Conservation (phyloP, 2,888 invertebrate genomes). For the Synanthedon myopaeformis region DNA sequence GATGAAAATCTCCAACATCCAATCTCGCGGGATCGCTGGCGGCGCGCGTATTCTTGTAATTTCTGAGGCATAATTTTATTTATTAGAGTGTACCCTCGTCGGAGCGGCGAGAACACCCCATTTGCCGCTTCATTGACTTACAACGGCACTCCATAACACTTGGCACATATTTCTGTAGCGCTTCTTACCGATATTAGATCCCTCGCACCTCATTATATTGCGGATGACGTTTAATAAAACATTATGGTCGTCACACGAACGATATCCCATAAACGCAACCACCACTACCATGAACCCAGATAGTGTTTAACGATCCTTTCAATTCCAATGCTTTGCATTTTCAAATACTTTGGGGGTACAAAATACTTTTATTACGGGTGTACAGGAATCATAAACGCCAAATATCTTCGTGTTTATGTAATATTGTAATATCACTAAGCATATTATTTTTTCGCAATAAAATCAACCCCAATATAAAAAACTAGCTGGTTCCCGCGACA, state of each 20-base stretch:
- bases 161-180: conserved; percentile 68
- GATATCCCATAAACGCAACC: conserved; percentile 45
- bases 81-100: conserved; percentile 64
- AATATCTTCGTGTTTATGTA: no score
- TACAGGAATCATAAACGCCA: no score
- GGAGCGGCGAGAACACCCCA: conserved; percentile 60
- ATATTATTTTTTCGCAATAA: no score
- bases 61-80: conserved; percentile 70
- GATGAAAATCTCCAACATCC: conserved; percentile 61
- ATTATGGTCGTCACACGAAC: conserved; percentile 50
- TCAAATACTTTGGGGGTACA: not conserved
- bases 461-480: no score
- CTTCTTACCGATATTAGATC: conserved; percentile 52
- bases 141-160: conserved; percentile 69
- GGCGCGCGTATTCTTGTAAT: conserved; percentile 66
- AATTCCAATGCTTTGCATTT: not conserved
- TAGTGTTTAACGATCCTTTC: no score
- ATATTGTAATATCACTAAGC: no score
- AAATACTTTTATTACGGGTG: not conserved
- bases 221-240: conserved; percentile 70
- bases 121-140: conserved; percentile 71
- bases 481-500: no score
- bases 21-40: conserved; percentile 58
- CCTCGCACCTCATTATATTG: conserved; percentile 68
- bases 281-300: no score